These are phyloP conservation scores for Xiphophorus hellerii DNA, from an alignment of 2,113 vertebrate species.

Conservation along the genomic window DNA sequence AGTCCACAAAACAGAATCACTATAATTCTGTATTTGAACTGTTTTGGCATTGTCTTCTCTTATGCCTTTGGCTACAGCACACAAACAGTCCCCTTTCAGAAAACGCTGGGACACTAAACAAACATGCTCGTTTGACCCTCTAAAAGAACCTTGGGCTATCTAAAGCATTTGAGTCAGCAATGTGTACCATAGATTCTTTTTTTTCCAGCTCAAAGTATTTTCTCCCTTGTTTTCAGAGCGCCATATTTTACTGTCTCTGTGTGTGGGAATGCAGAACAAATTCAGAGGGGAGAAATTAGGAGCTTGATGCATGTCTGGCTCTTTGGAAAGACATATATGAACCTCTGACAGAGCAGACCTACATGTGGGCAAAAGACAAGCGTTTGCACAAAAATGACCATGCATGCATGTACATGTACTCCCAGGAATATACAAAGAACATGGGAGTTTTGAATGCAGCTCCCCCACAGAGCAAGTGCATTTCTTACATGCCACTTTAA, in stretches of 20 bases:
- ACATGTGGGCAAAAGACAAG: conserved; percentile 46
- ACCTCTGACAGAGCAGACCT: conserved; percentile 30
- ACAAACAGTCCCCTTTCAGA: conserved; percentile 18
- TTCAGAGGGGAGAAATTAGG: conserved; percentile 24
- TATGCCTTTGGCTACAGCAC: background rate
- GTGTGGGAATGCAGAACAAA: conserved; percentile 72
- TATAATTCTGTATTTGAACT: background rate
- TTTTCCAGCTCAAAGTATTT: conserved; percentile 49
- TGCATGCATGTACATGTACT: conserved; percentile 29
- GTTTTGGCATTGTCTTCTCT: background rate
- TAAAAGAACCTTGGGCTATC: conserved; percentile 25
- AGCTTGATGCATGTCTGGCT: conserved; percentile 34
- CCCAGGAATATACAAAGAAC: conserved; percentile 24
- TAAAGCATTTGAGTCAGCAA: conserved; percentile 35
- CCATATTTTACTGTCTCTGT: conserved; percentile 58
- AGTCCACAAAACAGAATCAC: background rate
- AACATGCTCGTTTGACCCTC: conserved; percentile 41
- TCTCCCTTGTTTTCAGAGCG: conserved; percentile 66
- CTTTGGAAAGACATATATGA: conserved; percentile 32
- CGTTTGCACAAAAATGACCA: conserved; percentile 59
- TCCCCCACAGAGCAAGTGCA: conserved; percentile 3
- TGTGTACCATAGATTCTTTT: conserved; percentile 17
- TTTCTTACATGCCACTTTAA: conserved; percentile 49
- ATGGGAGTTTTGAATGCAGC: background rate
- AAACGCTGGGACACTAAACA: conserved; percentile 25